Evolutionary conservation across 2,797 vertebrate genomes (phyloP).

Genomic region (Pelochelys cantorii): DNA sequence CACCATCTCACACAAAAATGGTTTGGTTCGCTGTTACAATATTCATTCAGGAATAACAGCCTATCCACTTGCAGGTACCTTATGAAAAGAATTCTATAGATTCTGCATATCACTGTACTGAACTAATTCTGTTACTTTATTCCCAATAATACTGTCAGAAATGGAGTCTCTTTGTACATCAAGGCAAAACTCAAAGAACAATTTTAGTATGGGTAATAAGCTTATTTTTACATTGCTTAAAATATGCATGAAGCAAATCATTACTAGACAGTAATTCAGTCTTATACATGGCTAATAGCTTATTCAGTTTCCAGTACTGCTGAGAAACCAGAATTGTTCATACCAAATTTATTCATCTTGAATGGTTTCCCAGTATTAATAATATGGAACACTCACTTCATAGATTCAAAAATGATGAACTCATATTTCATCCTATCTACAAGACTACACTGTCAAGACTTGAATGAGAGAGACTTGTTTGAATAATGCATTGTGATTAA

Average conservation of each 20-base stretch:
- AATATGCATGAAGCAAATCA: constrained; percentile 43
- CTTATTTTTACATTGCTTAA: constrained; percentile 45
- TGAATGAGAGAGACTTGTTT: background rate
- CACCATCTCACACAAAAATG: background rate
- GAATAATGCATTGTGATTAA: background rate
- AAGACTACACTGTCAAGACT: background rate
- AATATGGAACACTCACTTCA: background rate
- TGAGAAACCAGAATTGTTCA: constrained; percentile 37
- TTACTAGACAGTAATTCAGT: constrained; percentile 22
- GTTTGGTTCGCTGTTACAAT: background rate
- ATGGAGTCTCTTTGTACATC: background rate
- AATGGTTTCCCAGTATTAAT: constrained; percentile 19
- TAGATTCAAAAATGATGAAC: background rate
- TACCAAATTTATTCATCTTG: constrained; percentile 35
- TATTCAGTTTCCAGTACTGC: constrained; percentile 18
- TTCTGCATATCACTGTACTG: constrained; percentile 37
- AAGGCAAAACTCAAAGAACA: background rate
- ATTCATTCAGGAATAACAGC: background rate
- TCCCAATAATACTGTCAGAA: background rate
- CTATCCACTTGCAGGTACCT: background rate
- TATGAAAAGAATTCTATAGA: constrained; percentile 9
- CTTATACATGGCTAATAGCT: constrained; percentile 51
- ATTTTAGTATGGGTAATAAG: background rate
- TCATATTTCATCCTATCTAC: background rate
- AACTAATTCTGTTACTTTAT: constrained; percentile 24